phyloP scores from a whole-genome alignment of 2,113 vertebrate genomes.

The Mastomys coucha region DNA sequence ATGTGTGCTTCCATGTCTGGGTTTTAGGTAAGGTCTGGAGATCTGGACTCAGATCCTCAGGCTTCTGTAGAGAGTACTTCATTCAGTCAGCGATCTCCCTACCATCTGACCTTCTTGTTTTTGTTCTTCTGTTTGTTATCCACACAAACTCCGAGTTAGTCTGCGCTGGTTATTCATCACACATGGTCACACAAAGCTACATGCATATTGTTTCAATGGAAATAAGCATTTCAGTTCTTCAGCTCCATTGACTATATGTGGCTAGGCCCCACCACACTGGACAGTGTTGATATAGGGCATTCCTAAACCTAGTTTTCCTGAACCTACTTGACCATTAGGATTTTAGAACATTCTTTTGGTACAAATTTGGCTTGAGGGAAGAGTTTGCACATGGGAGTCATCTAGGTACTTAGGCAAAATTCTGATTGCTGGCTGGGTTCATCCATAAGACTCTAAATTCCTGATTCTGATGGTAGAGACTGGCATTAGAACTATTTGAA shows the following conservation, averaged over 20 bases:
- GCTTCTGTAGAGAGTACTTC: not conserved
- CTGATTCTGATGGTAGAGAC: not conserved
- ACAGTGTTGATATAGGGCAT: accelerated
- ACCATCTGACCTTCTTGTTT: no score
- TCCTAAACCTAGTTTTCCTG: not conserved
- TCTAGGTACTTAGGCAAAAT: not conserved
- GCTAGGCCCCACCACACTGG: not conserved
- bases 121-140: not conserved
- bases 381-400: not conserved
- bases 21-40: not conserved
- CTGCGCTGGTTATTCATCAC: accelerated
- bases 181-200: not conserved
- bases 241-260: not conserved
- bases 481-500: not conserved
- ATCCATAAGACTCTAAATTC: not conserved
- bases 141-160: no score
- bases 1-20: not conserved
- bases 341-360: not conserved
- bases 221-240: not conserved
- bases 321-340: not conserved
- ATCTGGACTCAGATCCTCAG: not conserved
- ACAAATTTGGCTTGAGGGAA: accelerated
- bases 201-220: not conserved
- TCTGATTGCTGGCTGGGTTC: not conserved
- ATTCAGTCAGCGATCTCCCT: not conserved